phyloP scores from a whole-genome alignment of 64 coral and sea anemone genomes.

The Porites australiensis region DNA sequence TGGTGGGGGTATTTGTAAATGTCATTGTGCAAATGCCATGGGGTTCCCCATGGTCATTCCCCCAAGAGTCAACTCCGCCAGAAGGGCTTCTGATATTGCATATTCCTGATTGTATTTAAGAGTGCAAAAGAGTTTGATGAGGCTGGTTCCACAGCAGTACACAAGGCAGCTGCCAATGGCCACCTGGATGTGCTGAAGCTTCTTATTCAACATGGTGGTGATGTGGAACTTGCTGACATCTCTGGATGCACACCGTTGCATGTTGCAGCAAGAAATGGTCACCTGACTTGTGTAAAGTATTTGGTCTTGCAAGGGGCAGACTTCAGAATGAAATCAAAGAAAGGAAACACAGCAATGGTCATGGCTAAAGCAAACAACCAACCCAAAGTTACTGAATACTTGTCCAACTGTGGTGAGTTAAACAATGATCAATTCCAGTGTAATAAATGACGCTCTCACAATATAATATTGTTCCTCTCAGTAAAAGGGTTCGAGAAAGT shows the following conservation, averaged over 20 bases:
- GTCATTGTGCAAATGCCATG: too few relatives aligned
- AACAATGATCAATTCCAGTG: not conserved
- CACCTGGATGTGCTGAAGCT: conserved; percentile 82
- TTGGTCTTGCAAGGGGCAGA: conserved; percentile 80
- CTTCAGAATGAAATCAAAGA: conserved; percentile 74
- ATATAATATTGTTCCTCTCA: too few relatives aligned
- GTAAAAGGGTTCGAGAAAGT: too few relatives aligned
- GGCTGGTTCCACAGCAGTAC: conserved; percentile 83
- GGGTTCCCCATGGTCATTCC: too few relatives aligned
- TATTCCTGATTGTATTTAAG: conserved; percentile 27
- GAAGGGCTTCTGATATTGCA: not conserved
- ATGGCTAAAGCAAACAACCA: conserved; percentile 89
- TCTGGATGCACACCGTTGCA: conserved; percentile 78
- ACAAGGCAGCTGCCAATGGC: conserved; percentile 94
- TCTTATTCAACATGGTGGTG: conserved; percentile 81
- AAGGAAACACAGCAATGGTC: conserved; percentile 82
- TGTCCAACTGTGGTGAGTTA: conserved; percentile 82
- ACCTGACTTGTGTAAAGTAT: conserved; percentile 81
- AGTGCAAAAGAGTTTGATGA: conserved; percentile 77
- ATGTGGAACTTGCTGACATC: conserved; percentile 77
- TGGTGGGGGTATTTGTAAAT: too few relatives aligned
- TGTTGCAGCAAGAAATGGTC: conserved; percentile 87
- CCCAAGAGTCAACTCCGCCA: too few relatives aligned
- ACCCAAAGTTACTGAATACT: conserved; percentile 84
- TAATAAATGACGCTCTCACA: too few relatives aligned